Evolutionary conservation across 2,113 vertebrate genomes (phyloP).

Genomic region (Macrotus californicus): DNA sequence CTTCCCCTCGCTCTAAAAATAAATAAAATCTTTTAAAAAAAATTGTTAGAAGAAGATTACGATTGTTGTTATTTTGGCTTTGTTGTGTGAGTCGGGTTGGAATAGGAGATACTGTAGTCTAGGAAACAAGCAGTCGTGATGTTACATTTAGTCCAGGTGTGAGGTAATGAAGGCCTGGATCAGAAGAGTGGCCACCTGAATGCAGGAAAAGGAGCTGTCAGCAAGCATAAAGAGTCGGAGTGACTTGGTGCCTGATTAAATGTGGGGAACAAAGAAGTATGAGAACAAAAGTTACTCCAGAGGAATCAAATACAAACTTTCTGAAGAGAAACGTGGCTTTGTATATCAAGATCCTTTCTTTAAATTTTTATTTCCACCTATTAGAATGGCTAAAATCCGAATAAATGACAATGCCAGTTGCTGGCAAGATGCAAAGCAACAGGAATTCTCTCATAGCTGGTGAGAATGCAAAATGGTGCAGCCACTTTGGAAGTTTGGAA

Average conservation of each 20-base stretch:
- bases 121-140: neutral
- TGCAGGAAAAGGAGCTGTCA: neutral
- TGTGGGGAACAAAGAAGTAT: neutral
- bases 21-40: no score
- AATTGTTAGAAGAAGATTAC: neutral
- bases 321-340: neutral
- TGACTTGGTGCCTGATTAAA: neutral
- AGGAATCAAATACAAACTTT: neutral
- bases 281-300: neutral
- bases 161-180: neutral
- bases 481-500: neutral
- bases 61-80: neutral
- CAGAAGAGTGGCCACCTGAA: neutral
- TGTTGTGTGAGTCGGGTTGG: neutral
- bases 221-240: neutral
- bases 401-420: neutral
- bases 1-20: no score
- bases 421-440: neutral
- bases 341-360: neutral
- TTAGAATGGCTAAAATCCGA: neutral
- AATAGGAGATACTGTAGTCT: constrained; percentile 1
- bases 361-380: constrained; percentile 14
- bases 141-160: neutral
- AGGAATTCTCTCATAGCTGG: neutral
- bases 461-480: neutral